Conservation (phyloP, 2,888 invertebrate species). For the Stenolophus ochropezus region DNA sequence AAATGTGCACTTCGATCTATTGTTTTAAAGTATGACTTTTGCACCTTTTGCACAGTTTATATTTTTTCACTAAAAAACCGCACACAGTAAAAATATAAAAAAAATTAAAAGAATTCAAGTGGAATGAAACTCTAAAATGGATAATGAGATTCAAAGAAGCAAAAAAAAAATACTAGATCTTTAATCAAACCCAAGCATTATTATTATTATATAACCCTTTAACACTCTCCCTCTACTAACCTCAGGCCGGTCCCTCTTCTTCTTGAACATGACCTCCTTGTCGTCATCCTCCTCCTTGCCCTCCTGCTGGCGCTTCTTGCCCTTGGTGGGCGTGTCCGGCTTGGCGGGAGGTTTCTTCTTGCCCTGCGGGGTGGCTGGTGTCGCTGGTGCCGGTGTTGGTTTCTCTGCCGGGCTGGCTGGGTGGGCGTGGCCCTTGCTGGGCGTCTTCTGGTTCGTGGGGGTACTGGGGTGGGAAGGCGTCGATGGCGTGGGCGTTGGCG, state of each 20-base stretch:
- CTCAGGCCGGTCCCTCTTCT: slow-evolving; percentile 74
- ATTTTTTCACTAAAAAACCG: no score
- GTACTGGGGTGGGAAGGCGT: neutral
- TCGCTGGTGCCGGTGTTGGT: slow-evolving; percentile 42
- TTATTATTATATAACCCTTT: no score
- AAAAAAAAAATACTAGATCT: no score
- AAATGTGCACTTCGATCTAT: no score
- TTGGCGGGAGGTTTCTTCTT: slow-evolving; percentile 68
- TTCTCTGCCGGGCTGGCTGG: slow-evolving; percentile 66
- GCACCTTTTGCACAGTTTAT: no score
- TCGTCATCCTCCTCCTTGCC: slow-evolving; percentile 72
- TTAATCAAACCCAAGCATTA: no score
- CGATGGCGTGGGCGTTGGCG: slow-evolving; percentile 35
- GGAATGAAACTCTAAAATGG: no score
- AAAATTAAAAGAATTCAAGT: no score
- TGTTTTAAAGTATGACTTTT: no score
- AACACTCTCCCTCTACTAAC: no score
- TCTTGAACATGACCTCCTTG: slow-evolving; percentile 74
- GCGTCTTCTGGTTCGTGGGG: slow-evolving; percentile 72
- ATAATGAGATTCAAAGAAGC: no score
- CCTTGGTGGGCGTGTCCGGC: slow-evolving; percentile 76
- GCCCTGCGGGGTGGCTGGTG: slow-evolving; percentile 63
- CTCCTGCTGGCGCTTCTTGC: slow-evolving; percentile 74
- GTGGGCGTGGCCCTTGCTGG: slow-evolving; percentile 71
- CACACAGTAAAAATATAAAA: no score